phyloP scores from a whole-genome alignment of 2,113 vertebrate genomes.

The Tiliqua scincoides region DNA sequence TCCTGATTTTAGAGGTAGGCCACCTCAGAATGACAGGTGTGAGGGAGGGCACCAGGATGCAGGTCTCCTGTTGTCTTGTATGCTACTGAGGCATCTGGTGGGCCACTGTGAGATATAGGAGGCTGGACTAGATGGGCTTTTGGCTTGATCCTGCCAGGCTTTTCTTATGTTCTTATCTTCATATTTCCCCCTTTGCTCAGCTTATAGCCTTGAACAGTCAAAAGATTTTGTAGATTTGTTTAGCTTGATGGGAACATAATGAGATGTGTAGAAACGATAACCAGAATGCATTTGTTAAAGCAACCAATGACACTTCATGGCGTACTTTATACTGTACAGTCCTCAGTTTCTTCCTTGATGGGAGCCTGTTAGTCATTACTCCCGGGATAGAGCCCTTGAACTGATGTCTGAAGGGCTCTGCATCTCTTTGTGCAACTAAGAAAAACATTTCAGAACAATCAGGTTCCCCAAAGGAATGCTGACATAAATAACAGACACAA shows the following conservation, averaged over 20 bases:
- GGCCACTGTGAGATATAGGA: no score
- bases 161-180: no score
- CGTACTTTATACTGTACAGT: conserved; percentile 37
- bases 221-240: not conserved
- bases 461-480: conserved; percentile 44
- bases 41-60: no score
- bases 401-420: conserved; percentile 42
- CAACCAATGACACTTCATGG: not conserved
- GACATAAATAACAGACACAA: conserved; percentile 64
- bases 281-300: conserved; percentile 23
- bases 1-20: no score
- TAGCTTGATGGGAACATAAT: conserved; percentile 35
- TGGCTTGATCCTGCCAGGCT: no score
- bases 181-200: conserved; percentile 30
- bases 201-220: conserved; percentile 22
- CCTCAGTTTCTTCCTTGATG: conserved; percentile 50
- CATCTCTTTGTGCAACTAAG: conserved; percentile 34
- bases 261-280: conserved; percentile 34
- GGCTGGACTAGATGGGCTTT: no score
- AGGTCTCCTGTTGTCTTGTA: no score
- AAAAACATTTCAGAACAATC: conserved; percentile 50
- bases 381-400: conserved; percentile 50
- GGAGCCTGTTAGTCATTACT: conserved; percentile 51
- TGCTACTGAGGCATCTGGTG: no score
- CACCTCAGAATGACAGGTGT: no score